phyloP scores from a whole-genome alignment of 2,113 vertebrate species.

The Saccopteryx leptura region DNA sequence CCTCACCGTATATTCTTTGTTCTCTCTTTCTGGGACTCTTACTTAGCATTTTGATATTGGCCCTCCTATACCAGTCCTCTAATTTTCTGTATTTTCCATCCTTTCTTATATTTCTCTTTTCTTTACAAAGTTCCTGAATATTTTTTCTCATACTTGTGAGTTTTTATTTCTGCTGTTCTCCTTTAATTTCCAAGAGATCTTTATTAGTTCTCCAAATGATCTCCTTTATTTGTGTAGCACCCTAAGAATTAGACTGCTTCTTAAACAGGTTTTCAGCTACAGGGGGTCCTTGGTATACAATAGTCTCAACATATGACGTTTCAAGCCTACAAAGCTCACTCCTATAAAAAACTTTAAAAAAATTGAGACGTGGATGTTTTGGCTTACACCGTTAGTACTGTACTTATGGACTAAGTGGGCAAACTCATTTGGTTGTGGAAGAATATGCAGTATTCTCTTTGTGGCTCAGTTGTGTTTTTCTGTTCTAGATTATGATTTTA shows the following conservation, averaged over 20 bases:
- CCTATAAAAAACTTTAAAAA: too few species aligned
- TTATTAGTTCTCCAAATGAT: not conserved
- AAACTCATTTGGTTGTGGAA: too few species aligned
- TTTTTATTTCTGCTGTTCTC: constrained; percentile 12
- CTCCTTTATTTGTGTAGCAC: not conserved
- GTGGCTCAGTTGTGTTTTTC: too few species aligned
- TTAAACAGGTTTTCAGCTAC: not conserved
- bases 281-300: too few species aligned
- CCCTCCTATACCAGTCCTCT: not conserved
- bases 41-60: not conserved
- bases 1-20: not conserved
- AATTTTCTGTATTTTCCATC: not conserved
- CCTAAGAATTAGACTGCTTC: not conserved
- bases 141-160: not conserved
- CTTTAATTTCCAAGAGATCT: constrained; percentile 43
- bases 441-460: too few species aligned
- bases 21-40: not conserved
- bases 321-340: too few species aligned
- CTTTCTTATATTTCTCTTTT: constrained; percentile 16
- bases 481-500: too few species aligned
- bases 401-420: too few species aligned
- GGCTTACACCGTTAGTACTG: too few species aligned
- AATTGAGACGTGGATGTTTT: too few species aligned
- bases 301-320: too few species aligned
- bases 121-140: not conserved